Conservation (phyloP, 2,113 vertebrate species). For the Anolis sagrei region DNA sequence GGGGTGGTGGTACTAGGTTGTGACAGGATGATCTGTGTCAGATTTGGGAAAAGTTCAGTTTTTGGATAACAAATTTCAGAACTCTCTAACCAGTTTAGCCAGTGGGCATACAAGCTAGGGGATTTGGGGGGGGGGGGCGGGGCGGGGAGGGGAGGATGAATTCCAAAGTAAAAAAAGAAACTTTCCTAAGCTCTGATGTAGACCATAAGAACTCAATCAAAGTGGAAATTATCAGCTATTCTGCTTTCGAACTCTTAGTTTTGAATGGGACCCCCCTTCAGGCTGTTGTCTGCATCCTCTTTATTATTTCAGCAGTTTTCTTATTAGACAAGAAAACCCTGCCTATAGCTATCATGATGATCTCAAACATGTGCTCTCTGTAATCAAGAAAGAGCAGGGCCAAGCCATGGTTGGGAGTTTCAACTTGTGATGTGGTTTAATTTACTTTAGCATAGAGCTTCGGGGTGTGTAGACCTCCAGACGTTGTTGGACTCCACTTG, state of each 20-base stretch:
- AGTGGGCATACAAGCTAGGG: not conserved
- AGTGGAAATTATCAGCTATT: not conserved
- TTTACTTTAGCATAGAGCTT: not conserved
- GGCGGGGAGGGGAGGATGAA: too few relatives aligned
- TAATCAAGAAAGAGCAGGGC: not conserved
- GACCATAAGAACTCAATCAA: not conserved
- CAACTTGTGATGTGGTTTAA: too few relatives aligned
- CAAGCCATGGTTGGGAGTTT: too few relatives aligned
- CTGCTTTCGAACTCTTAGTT: not conserved
- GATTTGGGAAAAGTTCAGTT: too few relatives aligned
- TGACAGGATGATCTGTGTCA: too few relatives aligned
- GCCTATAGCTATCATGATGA: not conserved
- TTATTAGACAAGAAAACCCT: not conserved
- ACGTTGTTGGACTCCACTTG: not conserved
- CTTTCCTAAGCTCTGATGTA: too few relatives aligned
- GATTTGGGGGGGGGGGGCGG: too few relatives aligned
- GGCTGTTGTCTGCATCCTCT: not conserved
- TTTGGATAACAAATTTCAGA: too few relatives aligned
- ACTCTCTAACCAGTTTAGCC: not conserved
- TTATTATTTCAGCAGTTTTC: not conserved
- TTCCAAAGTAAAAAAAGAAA: not conserved
- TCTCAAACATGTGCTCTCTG: not conserved
- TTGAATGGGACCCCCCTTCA: too few relatives aligned
- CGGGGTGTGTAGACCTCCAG: not conserved
- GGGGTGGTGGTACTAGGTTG: too few relatives aligned